Evolutionary conservation across 2,888 invertebrate genomes (phyloP), one percentile per base, ranked within the genome.

Genomic region (Arenicola marina): DNA sequence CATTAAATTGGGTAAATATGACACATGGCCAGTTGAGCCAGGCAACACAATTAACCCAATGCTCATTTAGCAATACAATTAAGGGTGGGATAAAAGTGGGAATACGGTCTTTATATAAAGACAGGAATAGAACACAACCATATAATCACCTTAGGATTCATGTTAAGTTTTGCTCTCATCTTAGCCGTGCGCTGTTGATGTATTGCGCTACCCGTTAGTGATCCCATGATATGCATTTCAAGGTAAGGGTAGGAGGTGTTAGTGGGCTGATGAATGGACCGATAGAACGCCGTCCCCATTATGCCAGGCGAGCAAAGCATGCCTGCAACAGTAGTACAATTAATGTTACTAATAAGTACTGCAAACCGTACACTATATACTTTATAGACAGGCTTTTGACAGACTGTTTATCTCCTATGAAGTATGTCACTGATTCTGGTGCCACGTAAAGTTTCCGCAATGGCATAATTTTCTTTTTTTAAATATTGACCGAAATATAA

Each of bases 241-340:
- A 71, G 33, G 53, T 59, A 55, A 1, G 71, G 68, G 26, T 48
- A 44, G 15, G 55, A 43, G 4, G 33, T 54, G 32, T 71, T 68
- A 4, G 34, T 28, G 1, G 67, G 57, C 29, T 68, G 69, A 21
- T 44, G 11, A 2, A 15, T n/a, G 24, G 67, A 63, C 1, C 29
- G 43, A 28, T 65, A 61, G 53, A 67, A 66, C 48, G 73, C 77
- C 46, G 65, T 53, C 2, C 69, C 69, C 33, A 71, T 78, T 89
- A 90, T 44, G 89, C 88, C 81, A 1, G 63, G 45, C 7, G 67
- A 60, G 1, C 65, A 55, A n/a, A 70, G 53, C 21, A 56, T 7
- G 29, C 70, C 70, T 70, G 53, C 4, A 57, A 48, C 28, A 24
- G 26, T 15, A 38, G 4, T n/a, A 26, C 4, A 33, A 7, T 11